Conservation (phyloP, 2,797 vertebrate species). For the Coregonus sp. region DNA sequence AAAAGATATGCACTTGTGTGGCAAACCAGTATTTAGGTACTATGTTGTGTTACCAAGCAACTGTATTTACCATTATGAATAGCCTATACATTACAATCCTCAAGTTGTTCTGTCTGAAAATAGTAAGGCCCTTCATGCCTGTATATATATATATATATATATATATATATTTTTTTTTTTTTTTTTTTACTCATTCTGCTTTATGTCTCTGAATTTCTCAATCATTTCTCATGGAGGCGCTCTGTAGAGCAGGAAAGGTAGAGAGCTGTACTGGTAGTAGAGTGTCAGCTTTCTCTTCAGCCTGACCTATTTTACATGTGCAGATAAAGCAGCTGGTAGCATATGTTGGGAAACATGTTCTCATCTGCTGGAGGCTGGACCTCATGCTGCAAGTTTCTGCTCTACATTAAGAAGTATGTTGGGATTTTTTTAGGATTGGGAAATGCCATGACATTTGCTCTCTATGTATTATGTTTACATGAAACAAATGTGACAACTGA, state of each 20-base stretch:
- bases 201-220: no score
- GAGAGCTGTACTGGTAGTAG: no score
- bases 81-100: not conserved
- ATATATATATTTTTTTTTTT: no score
- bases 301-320: conserved; percentile 28
- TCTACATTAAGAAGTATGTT: conserved; percentile 6
- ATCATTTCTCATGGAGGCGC: no score
- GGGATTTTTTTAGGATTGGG: not conserved
- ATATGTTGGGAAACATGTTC: conserved; percentile 37
- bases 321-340: conserved; percentile 47
- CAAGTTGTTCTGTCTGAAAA: not conserved
- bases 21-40: not conserved
- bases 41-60: no score
- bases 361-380: conserved; percentile 33
- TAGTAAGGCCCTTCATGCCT: no score
- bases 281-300: conserved; percentile 5
- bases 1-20: no score
- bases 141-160: no score
- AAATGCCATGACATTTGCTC: not conserved
- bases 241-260: no score
- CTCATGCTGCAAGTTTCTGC: conserved; percentile 22
- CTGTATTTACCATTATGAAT: not conserved
- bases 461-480: no score
- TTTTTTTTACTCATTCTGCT: no score
- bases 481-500: no score